phyloP scores from a whole-genome alignment of 2,888 invertebrate species.

The Lottia gigantea region DNA sequence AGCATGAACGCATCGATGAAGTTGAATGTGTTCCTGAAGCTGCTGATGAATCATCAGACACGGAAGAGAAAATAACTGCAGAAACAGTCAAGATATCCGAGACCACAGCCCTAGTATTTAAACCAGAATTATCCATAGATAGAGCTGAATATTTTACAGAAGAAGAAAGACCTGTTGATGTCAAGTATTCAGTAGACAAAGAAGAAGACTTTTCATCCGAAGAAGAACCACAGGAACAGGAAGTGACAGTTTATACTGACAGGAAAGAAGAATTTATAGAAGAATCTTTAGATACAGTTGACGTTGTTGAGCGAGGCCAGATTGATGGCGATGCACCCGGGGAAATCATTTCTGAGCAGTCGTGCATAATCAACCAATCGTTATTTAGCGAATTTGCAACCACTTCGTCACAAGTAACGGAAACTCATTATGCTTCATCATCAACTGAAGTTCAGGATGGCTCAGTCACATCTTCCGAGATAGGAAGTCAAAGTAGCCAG shows the following conservation, averaged over 20 bases:
- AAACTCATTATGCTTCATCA: slow-evolving; percentile 35
- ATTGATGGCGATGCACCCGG: background rate
- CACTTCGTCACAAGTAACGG: slow-evolving; percentile 11
- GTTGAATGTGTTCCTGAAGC: slow-evolving; percentile 18
- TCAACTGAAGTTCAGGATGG: slow-evolving; percentile 44
- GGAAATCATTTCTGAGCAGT: background rate
- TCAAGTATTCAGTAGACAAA: slow-evolving; percentile 19
- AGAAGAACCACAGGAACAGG: slow-evolving; percentile 10
- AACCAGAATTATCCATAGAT: slow-evolving; percentile 3
- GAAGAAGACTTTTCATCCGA: slow-evolving; percentile 15
- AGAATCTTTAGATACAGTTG: slow-evolving; percentile 19
- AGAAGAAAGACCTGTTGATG: slow-evolving; percentile 14
- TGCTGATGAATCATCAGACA: slow-evolving; percentile 21
- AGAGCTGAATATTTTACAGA: slow-evolving; percentile 1
- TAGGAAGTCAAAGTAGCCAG: slow-evolving; percentile 28
- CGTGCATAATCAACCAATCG: background rate
- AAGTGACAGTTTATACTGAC: slow-evolving; percentile 31
- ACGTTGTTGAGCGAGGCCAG: background rate
- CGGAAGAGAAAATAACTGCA: slow-evolving; percentile 17
- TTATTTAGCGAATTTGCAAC: background rate
- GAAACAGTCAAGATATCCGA: slow-evolving; percentile 19
- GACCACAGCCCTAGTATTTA: slow-evolving; percentile 12
- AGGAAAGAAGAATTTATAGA: slow-evolving; percentile 37
- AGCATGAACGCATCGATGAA: background rate
- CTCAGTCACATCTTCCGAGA: slow-evolving; percentile 43